A percentile compares a stretch with the other conserved stretches of the same genome.
phyloP scores from a whole-genome alignment of 1,140 invertebrate species.

The Pachypeltis micranthus region DNA sequence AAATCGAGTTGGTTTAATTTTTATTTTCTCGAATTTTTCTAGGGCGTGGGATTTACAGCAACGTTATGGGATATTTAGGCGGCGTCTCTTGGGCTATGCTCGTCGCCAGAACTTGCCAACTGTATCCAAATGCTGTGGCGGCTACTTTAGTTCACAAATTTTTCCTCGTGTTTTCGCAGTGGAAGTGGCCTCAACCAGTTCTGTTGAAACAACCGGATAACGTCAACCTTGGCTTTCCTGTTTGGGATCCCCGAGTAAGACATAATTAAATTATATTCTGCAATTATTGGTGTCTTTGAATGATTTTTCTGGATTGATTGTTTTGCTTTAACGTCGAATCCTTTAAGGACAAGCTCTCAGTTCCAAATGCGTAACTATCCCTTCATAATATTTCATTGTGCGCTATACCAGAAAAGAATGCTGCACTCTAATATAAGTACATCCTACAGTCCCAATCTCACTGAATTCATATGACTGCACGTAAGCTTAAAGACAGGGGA shows the following conservation, averaged over 20 bases:
- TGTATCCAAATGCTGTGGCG: slow-evolving; percentile 94
- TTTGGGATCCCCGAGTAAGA: slow-evolving; percentile 88
- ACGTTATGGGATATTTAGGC: slow-evolving; percentile 93
- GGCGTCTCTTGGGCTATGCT: slow-evolving; percentile 99
- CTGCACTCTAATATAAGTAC: too few relatives aligned
- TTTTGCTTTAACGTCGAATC: too few relatives aligned
- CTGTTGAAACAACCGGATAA: slow-evolving; percentile 83
- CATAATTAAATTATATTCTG: too few relatives aligned
- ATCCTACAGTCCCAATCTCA: too few relatives aligned
- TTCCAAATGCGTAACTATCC: too few relatives aligned
- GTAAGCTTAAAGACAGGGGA: too few relatives aligned
- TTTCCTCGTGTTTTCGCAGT: slow-evolving; percentile 92
- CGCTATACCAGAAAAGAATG: too few relatives aligned
- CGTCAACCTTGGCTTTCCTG: slow-evolving; percentile 77
- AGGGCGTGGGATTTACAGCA: slow-evolving; percentile 96
- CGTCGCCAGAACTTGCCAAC: slow-evolving; percentile 92
- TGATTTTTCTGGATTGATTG: too few relatives aligned
- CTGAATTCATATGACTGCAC: too few relatives aligned
- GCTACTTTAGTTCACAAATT: slow-evolving; percentile 95
- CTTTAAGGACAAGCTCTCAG: too few relatives aligned
- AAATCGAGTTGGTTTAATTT: neutral
- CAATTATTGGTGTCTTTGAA: too few relatives aligned
- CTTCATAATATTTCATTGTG: too few relatives aligned
- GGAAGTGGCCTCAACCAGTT: slow-evolving; percentile 98
- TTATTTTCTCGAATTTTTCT: slow-evolving; percentile 29